phyloP scores from a whole-genome alignment of 2,797 vertebrate species.

The Loris lydekkerianus region DNA sequence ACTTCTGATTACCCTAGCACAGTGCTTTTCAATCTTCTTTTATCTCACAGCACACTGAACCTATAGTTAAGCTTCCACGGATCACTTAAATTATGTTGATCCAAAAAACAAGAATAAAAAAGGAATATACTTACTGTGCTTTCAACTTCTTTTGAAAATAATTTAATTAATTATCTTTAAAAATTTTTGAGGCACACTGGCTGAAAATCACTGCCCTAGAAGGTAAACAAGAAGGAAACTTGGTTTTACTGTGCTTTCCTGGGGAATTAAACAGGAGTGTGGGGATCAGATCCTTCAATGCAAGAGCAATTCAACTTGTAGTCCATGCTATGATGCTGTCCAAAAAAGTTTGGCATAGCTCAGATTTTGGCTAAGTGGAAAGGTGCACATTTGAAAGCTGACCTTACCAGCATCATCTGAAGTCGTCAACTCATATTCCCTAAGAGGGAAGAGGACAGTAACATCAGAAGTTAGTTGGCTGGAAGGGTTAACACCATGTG shows the following conservation, averaged over 20 bases:
- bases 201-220: background rate
- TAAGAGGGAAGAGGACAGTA: background rate
- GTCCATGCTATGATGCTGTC: background rate
- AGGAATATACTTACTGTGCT: too few species aligned
- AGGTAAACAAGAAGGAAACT: conserved; percentile 7
- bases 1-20: conserved; percentile 29
- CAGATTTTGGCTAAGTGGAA: background rate
- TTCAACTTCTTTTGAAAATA: too few species aligned
- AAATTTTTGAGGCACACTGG: too few species aligned
- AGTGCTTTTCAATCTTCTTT: too few species aligned
- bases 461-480: background rate
- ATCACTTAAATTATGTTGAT: too few species aligned
- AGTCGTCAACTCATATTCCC: background rate
- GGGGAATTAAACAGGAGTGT: background rate
- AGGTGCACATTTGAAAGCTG: background rate
- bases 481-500: background rate
- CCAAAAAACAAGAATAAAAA: too few species aligned
- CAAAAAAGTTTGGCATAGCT: background rate
- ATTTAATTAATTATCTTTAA: too few species aligned
- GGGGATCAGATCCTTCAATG: background rate
- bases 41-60: too few species aligned
- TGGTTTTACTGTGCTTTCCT: background rate
- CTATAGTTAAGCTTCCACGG: too few species aligned
- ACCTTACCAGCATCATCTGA: background rate
- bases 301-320: background rate